These are phyloP conservation scores for Nanorana parkeri DNA, from an alignment of 2,113 vertebrate genomes.

Conservation along the genomic window DNA sequence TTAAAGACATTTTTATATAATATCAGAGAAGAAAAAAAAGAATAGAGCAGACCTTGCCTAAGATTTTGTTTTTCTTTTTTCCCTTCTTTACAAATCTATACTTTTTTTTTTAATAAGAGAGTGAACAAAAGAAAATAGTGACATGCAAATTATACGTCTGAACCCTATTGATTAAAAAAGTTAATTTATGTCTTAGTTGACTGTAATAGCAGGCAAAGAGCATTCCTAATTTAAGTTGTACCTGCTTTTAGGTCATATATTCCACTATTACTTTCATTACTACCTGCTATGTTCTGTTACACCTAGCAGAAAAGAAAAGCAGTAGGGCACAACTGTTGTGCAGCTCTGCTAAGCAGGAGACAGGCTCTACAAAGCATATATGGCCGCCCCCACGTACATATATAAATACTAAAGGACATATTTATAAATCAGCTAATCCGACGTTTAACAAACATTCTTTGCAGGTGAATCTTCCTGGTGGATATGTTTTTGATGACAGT, in stretches of 20 bases:
- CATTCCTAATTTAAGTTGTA: not conserved
- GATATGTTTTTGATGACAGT: too few relatives aligned
- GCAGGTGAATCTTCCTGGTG: too few relatives aligned
- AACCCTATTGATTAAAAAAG: not conserved
- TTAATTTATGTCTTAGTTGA: not conserved
- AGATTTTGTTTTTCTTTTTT: slow-evolving; percentile 1
- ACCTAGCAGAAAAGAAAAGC: too few relatives aligned
- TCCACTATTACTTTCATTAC: too few relatives aligned
- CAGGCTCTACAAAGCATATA: too few relatives aligned
- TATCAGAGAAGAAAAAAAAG: not conserved
- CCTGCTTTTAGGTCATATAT: not conserved
- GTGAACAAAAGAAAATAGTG: slow-evolving; percentile 13
- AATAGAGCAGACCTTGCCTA: not conserved
- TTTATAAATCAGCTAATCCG: too few relatives aligned
- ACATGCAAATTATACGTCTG: slow-evolving; percentile 11
- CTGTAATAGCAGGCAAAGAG: not conserved
- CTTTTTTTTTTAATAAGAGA: not conserved
- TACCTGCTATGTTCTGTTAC: too few relatives aligned
- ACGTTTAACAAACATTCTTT: too few relatives aligned
- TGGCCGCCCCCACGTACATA: too few relatives aligned
- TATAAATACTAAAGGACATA: too few relatives aligned
- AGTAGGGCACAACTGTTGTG: too few relatives aligned
- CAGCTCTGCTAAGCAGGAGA: too few relatives aligned
- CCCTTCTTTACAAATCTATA: slow-evolving; percentile 17
- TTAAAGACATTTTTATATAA: slow-evolving; percentile 26